phyloP scores from a whole-genome alignment of 2,113 vertebrate species.

The Nothocercus nigrocapillus region DNA sequence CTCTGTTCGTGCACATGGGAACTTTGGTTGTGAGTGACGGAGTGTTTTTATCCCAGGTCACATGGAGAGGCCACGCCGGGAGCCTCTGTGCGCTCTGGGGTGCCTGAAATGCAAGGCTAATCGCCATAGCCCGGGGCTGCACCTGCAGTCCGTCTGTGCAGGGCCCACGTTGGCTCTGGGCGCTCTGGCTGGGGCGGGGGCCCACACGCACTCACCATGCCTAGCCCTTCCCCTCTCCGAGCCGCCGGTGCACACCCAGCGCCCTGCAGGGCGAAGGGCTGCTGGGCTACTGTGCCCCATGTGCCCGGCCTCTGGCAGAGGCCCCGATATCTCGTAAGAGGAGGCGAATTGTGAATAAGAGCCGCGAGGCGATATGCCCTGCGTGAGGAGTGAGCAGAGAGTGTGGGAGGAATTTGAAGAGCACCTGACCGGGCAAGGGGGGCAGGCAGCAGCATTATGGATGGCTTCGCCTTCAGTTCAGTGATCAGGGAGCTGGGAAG shows the following conservation, averaged over 20 bases:
- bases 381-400: not conserved
- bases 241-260: not conserved
- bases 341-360: not conserved
- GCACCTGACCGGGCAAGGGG: not conserved
- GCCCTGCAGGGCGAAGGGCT: not conserved
- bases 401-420: not conserved
- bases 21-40: not conserved
- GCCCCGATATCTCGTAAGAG: fast-evolving
- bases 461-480: not conserved
- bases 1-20: not conserved
- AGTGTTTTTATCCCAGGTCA: not conserved
- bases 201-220: not conserved
- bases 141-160: not conserved
- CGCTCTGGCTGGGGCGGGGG: not conserved
- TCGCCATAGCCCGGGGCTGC: not conserved
- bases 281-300: not conserved
- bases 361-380: not conserved
- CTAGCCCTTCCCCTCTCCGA: too few species aligned
- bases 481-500: not conserved
- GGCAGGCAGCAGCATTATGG: not conserved
- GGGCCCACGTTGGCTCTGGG: not conserved
- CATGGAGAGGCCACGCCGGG: not conserved
- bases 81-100: not conserved
- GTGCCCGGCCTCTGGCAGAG: not conserved
- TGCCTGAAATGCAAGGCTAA: not conserved